phyloP scores from a whole-genome alignment of 2,797 vertebrate genomes.

The Acanthurus tractus region DNA sequence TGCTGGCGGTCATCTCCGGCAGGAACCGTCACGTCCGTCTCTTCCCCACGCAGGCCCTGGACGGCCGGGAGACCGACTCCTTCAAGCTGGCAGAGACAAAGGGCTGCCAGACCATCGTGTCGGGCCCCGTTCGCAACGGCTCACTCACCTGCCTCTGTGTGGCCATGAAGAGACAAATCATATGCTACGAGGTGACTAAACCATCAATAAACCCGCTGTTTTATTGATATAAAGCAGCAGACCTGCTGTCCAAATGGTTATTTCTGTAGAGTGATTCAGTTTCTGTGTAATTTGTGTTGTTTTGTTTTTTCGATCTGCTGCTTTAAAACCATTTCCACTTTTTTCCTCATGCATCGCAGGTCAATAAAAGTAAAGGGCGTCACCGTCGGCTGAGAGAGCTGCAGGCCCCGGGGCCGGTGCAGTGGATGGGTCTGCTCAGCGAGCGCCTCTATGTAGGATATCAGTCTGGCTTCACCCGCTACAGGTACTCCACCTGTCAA shows the following conservation, averaged over 20 bases:
- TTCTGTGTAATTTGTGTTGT: neutral
- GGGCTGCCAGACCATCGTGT: slow-evolving; percentile 94
- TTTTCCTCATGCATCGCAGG: slow-evolving; percentile 44
- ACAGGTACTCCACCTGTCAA: slow-evolving; percentile 69
- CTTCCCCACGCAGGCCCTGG: slow-evolving; percentile 91
- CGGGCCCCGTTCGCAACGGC: slow-evolving; percentile 89
- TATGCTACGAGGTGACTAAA: slow-evolving; percentile 90
- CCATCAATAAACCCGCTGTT: neutral
- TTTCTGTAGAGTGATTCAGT: no score
- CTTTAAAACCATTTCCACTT: neutral
- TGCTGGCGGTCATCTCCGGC: slow-evolving; percentile 97
- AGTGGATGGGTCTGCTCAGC: slow-evolving; percentile 97
- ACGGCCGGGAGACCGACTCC: slow-evolving; percentile 94
- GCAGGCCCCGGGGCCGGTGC: slow-evolving; percentile 90
- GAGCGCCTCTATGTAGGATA: slow-evolving; percentile 96
- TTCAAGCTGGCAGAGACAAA: slow-evolving; percentile 95
- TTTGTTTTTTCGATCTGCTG: neutral
- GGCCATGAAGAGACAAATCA: slow-evolving; percentile 96
- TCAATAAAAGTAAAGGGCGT: slow-evolving; percentile 92
- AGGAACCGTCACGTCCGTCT: slow-evolving; percentile 97
- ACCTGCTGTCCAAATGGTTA: neutral
- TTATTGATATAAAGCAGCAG: neutral
- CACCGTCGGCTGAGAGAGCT: slow-evolving; percentile 95
- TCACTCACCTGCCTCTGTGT: slow-evolving; percentile 94
- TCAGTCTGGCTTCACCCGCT: slow-evolving; percentile 94